phyloP scores from a whole-genome alignment of 2,888 invertebrate species.

The Unio delphinus region DNA sequence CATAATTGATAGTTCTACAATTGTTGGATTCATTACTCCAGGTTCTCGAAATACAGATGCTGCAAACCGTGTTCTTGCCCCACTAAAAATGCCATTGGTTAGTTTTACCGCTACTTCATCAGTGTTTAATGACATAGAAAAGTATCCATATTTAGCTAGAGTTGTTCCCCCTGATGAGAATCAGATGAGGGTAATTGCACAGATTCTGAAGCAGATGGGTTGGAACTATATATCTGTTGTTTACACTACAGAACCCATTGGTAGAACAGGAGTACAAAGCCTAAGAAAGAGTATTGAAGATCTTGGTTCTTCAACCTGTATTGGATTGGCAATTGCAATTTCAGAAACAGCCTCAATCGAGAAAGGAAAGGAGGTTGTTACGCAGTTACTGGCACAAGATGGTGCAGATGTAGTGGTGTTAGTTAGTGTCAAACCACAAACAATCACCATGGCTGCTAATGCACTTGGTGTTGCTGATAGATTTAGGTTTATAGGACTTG shows the following conservation, averaged over 20 bases:
- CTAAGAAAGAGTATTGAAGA: conserved; percentile 17
- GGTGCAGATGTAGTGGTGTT: conserved; percentile 63
- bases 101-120: conserved; percentile 50
- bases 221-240: conserved; percentile 71
- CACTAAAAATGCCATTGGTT: conserved; percentile 74
- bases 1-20: conserved; percentile 36
- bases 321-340: conserved; percentile 29
- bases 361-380: conserved; percentile 34
- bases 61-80: conserved; percentile 72
- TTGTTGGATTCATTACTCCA: conserved; percentile 64
- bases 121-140: conserved; percentile 38
- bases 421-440: conserved; percentile 44
- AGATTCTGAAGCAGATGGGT: conserved; percentile 62
- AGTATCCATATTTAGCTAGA: conserved; percentile 56
- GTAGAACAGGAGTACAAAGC: conserved; percentile 21
- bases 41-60: conserved; percentile 55
- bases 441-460: conserved; percentile 46
- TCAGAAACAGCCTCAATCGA: conserved; percentile 24
- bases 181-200: conserved; percentile 60
- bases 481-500: conserved; percentile 56
- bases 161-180: conserved; percentile 55
- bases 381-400: conserved; percentile 23
- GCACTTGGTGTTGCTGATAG: conserved; percentile 34
- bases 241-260: conserved; percentile 42
- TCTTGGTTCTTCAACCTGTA: conserved; percentile 32